A percentile compares a stretch with the other conserved stretches of the same genome.
Conservation (phyloP, 1,140 invertebrate species). For the Polyergus mexicanus region DNA sequence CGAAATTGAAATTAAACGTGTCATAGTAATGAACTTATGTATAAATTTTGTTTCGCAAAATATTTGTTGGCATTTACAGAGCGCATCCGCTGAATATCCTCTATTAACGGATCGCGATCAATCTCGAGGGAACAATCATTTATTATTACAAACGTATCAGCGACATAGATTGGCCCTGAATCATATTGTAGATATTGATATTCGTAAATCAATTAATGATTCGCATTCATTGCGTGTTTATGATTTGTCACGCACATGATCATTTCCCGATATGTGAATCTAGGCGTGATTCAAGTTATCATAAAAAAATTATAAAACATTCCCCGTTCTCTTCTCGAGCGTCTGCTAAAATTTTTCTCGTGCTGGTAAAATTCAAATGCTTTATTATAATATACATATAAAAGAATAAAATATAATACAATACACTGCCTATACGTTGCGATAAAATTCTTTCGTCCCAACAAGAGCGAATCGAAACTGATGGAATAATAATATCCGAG, state of each 20-base stretch:
- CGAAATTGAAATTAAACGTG: slow-evolving; percentile 19
- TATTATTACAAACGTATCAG: slow-evolving; percentile 38
- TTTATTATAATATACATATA: background rate
- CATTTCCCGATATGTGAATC: slow-evolving; percentile 1
- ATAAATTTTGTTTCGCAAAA: slow-evolving; percentile 25
- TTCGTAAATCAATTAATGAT: slow-evolving; percentile 47
- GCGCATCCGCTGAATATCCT: background rate
- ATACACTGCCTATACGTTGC: background rate
- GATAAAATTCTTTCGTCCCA: background rate
- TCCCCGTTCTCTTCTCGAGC: background rate
- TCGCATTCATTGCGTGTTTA: slow-evolving; percentile 20
- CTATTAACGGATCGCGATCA: slow-evolving; percentile 31
- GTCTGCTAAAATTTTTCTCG: background rate
- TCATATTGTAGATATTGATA: slow-evolving; percentile 37
- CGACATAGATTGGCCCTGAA: slow-evolving; percentile 15
- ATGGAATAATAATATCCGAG: background rate
- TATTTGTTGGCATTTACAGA: background rate
- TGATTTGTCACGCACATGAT: slow-evolving; percentile 19
- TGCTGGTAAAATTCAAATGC: background rate
- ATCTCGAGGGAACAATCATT: slow-evolving; percentile 20
- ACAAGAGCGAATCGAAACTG: background rate
- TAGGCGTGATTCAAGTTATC: background rate
- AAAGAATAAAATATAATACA: background rate
- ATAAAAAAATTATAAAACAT: background rate
- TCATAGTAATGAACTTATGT: slow-evolving; percentile 11